These are phyloP conservation scores for Myotis daubentonii DNA, from an alignment of 2,797 vertebrate genomes.

Conservation along the genomic window DNA sequence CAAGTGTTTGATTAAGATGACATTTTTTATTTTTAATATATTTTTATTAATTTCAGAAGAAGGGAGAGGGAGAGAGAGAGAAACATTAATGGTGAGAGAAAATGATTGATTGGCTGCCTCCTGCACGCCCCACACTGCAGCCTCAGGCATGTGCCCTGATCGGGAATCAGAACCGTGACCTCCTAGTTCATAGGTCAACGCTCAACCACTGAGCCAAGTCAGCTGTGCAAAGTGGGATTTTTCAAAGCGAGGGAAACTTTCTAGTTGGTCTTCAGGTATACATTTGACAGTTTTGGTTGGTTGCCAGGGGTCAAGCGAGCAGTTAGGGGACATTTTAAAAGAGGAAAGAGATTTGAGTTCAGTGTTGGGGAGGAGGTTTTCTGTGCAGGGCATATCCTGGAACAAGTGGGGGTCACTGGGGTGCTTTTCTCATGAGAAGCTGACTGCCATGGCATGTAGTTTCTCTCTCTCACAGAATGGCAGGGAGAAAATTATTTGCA, in stretches of 20 bases:
- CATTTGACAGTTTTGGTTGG: neutral
- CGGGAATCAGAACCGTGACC: too few relatives aligned
- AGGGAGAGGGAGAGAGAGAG: neutral
- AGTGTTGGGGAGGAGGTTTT: neutral
- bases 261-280: neutral
- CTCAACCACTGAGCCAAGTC: too few relatives aligned
- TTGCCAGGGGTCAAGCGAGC: neutral
- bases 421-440: neutral
- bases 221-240: neutral
- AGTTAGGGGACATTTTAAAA: neutral
- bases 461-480: neutral
- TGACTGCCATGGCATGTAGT: neutral
- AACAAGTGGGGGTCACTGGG: neutral
- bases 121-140: too few relatives aligned
- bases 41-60: neutral
- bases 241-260: neutral
- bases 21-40: neutral
- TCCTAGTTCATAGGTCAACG: too few relatives aligned
- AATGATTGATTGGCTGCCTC: neutral
- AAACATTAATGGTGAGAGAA: neutral
- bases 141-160: too few relatives aligned
- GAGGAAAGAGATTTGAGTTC: neutral
- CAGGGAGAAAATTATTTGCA: neutral
- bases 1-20: neutral
- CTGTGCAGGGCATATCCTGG: neutral